Percentiles rank a stretch among this genome's conserved stretches.
These are phyloP conservation scores for Escarpia spicata DNA, from an alignment of 2,888 invertebrate genomes.

Conservation along the genomic window DNA sequence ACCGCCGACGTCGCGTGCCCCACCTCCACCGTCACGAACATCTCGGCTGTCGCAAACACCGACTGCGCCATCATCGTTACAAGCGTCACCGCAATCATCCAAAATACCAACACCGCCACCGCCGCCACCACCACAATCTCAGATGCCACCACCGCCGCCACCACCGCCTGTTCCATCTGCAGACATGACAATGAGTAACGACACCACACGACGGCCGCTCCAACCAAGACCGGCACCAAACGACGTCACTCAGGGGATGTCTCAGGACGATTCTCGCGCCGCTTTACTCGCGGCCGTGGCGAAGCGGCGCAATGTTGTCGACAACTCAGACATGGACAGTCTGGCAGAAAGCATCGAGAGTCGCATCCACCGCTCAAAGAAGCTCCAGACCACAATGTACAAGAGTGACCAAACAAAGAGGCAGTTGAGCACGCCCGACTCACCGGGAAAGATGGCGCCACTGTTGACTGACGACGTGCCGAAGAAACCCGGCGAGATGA, in stretches of 20 bases:
- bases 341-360: constrained; percentile 58
- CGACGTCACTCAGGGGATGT: not conserved
- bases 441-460: not conserved
- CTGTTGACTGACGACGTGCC: not conserved
- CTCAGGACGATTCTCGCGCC: constrained; percentile 46
- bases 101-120: not conserved
- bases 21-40: not conserved
- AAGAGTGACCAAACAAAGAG: constrained; percentile 31
- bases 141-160: constrained; percentile 26
- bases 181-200: not conserved
- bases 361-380: constrained; percentile 55
- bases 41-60: not conserved
- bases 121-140: not conserved
- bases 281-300: constrained; percentile 61
- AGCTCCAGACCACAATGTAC: constrained; percentile 52
- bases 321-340: constrained; percentile 46
- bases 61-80: not conserved
- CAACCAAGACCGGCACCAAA: not conserved
- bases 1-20: not conserved
- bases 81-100: not conserved
- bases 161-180: constrained; percentile 29
- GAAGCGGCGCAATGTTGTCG: constrained; percentile 53
- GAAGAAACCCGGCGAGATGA: not conserved
- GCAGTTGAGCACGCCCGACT: constrained; percentile 21
- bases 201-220: not conserved